phyloP scores from a whole-genome alignment of 1,140 invertebrate species.

The Delia radicum region DNA sequence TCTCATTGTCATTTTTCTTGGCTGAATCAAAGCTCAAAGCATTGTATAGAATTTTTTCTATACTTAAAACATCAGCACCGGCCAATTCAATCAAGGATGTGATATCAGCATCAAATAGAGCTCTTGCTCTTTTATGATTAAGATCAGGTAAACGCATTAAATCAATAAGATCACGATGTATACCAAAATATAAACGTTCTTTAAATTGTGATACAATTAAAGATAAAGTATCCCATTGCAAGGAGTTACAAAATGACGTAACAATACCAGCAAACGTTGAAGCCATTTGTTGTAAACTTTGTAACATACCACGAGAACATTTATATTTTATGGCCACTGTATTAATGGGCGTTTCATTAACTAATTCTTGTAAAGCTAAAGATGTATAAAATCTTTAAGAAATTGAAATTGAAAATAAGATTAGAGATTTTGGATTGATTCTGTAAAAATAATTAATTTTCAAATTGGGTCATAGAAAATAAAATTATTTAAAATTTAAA shows the following conservation, averaged over 20 bases:
- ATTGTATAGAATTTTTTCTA: slow-evolving; percentile 78
- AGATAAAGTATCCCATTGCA: slow-evolving; percentile 93
- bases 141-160: slow-evolving; percentile 82
- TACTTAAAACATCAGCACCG: slow-evolving; percentile 63
- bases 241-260: slow-evolving; percentile 84
- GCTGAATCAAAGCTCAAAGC: slow-evolving; percentile 81
- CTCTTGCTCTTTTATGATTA: slow-evolving; percentile 81
- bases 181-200: slow-evolving; percentile 90
- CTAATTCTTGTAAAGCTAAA: slow-evolving; percentile 87
- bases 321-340: slow-evolving; percentile 80
- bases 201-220: slow-evolving; percentile 90
- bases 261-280: slow-evolving; percentile 93
- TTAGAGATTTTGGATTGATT: no score
- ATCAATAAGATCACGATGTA: slow-evolving; percentile 89
- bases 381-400: slow-evolving; percentile 83
- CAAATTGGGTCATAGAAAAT: no score
- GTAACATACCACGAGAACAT: slow-evolving; percentile 83
- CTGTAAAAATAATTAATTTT: no score
- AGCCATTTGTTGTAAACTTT: slow-evolving; percentile 92
- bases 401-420: no score
- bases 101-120: slow-evolving; percentile 82
- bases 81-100: slow-evolving; percentile 78
- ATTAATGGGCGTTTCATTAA: slow-evolving; percentile 84
- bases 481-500: no score
- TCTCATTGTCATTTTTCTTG: slow-evolving; percentile 72